phyloP scores from a whole-genome alignment of 2,888 invertebrate genomes.

The Trissoscelio sp. region DNA sequence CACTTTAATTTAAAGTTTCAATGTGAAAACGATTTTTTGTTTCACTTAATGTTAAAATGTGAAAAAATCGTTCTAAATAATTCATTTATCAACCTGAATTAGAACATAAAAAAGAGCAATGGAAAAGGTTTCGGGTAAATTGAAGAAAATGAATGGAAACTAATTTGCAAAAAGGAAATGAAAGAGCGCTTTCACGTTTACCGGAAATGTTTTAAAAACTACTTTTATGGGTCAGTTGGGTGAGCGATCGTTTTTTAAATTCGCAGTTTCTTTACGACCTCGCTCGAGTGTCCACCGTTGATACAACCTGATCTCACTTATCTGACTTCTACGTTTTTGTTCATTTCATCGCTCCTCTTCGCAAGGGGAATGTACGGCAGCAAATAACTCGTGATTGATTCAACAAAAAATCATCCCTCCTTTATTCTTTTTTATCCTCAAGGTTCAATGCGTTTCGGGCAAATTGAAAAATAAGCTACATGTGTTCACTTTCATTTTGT shows the following conservation, averaged over 20 bases:
- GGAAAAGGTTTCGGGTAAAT: conserved; percentile 23
- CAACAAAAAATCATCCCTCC: conserved; percentile 75
- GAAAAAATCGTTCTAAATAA: not conserved
- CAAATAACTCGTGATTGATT: conserved; percentile 81
- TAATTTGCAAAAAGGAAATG: conserved; percentile 56
- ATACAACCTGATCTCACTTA: conserved; percentile 75
- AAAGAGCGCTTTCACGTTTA: conserved; percentile 32
- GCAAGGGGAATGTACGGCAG: conserved; percentile 72
- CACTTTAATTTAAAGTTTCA: too few species aligned
- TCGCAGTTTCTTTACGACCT: conserved; percentile 71
- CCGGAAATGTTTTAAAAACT: conserved; percentile 54
- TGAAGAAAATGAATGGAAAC: conserved; percentile 39
- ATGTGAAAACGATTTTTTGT: too few species aligned
- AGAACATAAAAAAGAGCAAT: conserved; percentile 1
- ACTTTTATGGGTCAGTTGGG: conserved; percentile 55
- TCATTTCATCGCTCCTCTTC: conserved; percentile 62
- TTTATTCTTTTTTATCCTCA: conserved; percentile 51
- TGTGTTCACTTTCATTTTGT: conserved; percentile 71
- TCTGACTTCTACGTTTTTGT: conserved; percentile 70
- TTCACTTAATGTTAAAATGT: too few species aligned
- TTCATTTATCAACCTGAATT: not conserved
- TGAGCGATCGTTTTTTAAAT: conserved; percentile 72
- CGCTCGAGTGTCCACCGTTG: conserved; percentile 77
- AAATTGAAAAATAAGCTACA: conserved; percentile 81
- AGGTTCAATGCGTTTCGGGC: conserved; percentile 68